Evolutionary conservation across 2,888 invertebrate species (phyloP).

Genomic region (Anarsia innoxiella): DNA sequence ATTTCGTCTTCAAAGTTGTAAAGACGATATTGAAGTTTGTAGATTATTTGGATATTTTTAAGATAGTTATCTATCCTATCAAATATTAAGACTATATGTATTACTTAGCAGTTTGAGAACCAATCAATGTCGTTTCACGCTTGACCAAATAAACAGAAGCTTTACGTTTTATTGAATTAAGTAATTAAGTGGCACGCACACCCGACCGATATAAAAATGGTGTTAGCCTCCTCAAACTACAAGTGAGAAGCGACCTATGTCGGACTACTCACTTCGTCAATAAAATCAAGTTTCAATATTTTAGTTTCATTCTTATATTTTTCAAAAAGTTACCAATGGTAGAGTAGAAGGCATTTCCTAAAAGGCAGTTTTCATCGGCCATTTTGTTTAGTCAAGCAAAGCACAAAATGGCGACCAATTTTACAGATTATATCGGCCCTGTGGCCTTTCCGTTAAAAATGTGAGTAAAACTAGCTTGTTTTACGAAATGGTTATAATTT

Average conservation of each 20-base stretch:
- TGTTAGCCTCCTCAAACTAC: conserved; percentile 28
- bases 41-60: no score
- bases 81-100: no score
- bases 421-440: conserved; percentile 52
- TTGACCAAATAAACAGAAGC: conserved; percentile 65
- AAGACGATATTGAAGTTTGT: no score
- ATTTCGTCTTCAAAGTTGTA: no score
- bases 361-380: no score
- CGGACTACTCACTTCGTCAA: conserved; percentile 75
- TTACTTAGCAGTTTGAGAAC: conserved; percentile 59
- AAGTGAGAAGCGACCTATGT: conserved; percentile 74
- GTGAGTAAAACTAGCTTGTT: conserved; percentile 42
- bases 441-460: conserved; percentile 63
- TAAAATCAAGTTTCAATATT: conserved; percentile 17
- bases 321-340: background rate
- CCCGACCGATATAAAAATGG: conserved; percentile 59
- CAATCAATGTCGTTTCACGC: conserved; percentile 39
- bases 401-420: conserved; percentile 62
- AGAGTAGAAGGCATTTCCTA: conserved; percentile 5
- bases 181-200: conserved; percentile 70
- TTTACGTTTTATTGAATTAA: conserved; percentile 74
- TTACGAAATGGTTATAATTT: no score
- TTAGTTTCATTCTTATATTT: no score
- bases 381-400: conserved; percentile 46
- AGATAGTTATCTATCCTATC: background rate